Conservation (phyloP, 2,797 vertebrate genomes). For the Peromyscus melanophrys region DNA sequence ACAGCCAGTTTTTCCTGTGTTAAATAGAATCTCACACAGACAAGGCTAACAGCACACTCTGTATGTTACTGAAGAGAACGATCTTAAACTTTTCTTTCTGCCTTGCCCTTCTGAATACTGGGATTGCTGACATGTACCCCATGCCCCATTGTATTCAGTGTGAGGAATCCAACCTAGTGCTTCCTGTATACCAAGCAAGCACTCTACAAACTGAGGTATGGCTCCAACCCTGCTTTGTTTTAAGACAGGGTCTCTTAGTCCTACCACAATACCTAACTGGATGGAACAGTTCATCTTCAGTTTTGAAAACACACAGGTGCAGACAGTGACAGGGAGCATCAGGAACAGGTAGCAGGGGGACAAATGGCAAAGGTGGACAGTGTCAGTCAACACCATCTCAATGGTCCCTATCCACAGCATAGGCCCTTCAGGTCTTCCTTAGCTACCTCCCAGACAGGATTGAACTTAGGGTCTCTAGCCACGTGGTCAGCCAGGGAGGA, state of each 20-base stretch:
- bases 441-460: background rate
- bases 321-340: background rate
- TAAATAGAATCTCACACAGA: background rate
- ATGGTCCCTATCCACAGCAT: background rate
- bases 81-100: background rate
- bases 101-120: background rate
- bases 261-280: background rate
- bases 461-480: background rate
- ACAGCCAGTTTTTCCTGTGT: background rate
- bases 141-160: background rate
- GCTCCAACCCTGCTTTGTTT: background rate
- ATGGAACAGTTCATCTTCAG: background rate
- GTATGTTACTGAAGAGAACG: too few species aligned
- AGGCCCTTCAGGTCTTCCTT: conserved; percentile 9
- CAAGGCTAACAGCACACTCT: background rate
- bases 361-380: background rate
- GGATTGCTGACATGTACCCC: background rate
- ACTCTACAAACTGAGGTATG: background rate
- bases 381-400: background rate
- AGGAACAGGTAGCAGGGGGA: background rate
- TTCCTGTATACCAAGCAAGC: background rate
- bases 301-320: background rate
- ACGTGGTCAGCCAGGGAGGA: background rate
- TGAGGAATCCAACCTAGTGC: background rate
- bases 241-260: background rate